phyloP scores from a whole-genome alignment of 2,113 vertebrate genomes.

The Corythaeola cristata region DNA sequence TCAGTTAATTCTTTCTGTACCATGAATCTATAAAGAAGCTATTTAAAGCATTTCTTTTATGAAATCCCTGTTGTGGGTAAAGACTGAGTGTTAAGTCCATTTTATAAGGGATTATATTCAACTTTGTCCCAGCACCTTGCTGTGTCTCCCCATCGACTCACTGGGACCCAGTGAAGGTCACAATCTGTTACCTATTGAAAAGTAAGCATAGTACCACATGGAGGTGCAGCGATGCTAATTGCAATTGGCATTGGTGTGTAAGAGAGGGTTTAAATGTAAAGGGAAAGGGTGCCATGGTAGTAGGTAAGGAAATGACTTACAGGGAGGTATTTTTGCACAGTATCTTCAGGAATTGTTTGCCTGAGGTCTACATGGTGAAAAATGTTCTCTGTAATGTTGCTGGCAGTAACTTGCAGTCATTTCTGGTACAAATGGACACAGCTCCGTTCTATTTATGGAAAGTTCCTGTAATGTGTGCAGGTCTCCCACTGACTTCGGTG shows the following conservation, averaged over 20 bases:
- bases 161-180: neutral
- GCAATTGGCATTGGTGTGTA: neutral
- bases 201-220: neutral
- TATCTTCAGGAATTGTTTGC: neutral
- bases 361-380: constrained; percentile 9
- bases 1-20: neutral
- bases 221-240: neutral
- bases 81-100: neutral
- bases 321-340: neutral
- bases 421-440: constrained; percentile 39
- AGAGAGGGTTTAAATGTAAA: neutral
- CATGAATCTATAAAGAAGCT: neutral
- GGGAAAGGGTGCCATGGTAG: neutral
- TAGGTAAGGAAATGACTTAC: neutral
- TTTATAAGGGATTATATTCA: neutral
- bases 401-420: constrained; percentile 23
- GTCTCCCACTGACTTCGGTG: constrained; percentile 10
- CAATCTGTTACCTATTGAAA: neutral
- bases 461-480: neutral
- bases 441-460: constrained; percentile 34
- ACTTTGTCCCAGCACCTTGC: neutral
- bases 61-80: neutral
- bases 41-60: neutral
- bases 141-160: neutral
- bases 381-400: neutral